Evolutionary conservation across 2,888 invertebrate species (phyloP).

Genomic region (Epinotia brunnichana): DNA sequence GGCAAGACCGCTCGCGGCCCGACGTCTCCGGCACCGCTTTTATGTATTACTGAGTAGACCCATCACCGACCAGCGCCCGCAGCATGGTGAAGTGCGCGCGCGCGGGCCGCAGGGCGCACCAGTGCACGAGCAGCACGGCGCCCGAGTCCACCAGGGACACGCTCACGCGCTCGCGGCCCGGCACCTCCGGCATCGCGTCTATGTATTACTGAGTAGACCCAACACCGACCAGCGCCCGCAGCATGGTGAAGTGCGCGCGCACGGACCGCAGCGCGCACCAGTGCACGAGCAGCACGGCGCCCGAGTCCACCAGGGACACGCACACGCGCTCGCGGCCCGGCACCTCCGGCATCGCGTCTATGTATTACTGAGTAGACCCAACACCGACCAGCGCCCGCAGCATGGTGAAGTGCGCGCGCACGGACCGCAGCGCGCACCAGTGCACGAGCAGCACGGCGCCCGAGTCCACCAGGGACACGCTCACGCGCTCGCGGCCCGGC

Average conservation of each 20-base stretch:
- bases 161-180: constrained; percentile 74
- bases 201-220: too few species aligned
- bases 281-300: too few species aligned
- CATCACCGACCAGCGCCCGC: constrained; percentile 3
- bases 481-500: constrained; percentile 74
- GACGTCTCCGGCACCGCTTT: constrained; percentile 69
- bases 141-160: constrained; percentile 87
- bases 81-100: constrained; percentile 50
- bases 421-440: constrained; percentile 83
- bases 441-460: too few species aligned
- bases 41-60: too few species aligned
- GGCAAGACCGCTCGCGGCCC: constrained; percentile 67
- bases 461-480: constrained; percentile 87
- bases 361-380: too few species aligned
- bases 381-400: constrained; percentile 59
- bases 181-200: constrained; percentile 67
- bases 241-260: too few species aligned
- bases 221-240: too few species aligned
- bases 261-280: too few species aligned
- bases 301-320: too few species aligned
- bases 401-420: constrained; percentile 75
- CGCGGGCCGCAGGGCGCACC: constrained; percentile 82
- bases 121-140: constrained; percentile 69
- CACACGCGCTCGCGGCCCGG: constrained; percentile 59
- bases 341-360: too few species aligned